Evolutionary conservation across 2,888 invertebrate genomes (phyloP).

Genomic region (Tipula lateralis): DNA sequence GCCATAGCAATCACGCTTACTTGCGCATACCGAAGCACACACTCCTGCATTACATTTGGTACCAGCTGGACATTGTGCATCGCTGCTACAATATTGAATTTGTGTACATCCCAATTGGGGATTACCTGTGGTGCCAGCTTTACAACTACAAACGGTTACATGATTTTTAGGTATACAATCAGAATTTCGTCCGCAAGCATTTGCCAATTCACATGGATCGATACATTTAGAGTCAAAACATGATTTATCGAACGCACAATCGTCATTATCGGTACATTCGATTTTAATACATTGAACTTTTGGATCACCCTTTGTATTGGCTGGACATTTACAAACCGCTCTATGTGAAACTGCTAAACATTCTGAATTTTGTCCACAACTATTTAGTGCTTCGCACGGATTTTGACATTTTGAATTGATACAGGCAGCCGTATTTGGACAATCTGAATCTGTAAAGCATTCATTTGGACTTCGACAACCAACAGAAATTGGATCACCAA

Average conservation of each 20-base stretch:
- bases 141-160: conserved; percentile 76
- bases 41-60: conserved; percentile 78
- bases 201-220: conserved; percentile 73
- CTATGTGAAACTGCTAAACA: conserved; percentile 66
- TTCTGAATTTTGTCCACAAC: conserved; percentile 71
- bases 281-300: conserved; percentile 64
- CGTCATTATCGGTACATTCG: conserved; percentile 73
- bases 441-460: conserved; percentile 73
- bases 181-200: conserved; percentile 78
- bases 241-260: conserved; percentile 65
- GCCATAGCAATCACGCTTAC: conserved; percentile 75
- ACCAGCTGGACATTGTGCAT: conserved; percentile 76
- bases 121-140: conserved; percentile 78
- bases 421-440: conserved; percentile 72
- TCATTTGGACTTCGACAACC: conserved; percentile 80
- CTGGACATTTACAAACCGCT: conserved; percentile 69
- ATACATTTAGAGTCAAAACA: conserved; percentile 76
- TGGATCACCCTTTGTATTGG: conserved; percentile 71
- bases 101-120: conserved; percentile 79
- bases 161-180: conserved; percentile 72
- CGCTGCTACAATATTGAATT: conserved; percentile 75
- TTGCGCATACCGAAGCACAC: conserved; percentile 71
- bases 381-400: conserved; percentile 62
- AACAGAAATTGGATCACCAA: conserved; percentile 67
- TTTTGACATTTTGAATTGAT: conserved; percentile 69